Evolutionary conservation across 2,797 vertebrate genomes (phyloP).

Genomic region (Taeniopygia guttata): DNA sequence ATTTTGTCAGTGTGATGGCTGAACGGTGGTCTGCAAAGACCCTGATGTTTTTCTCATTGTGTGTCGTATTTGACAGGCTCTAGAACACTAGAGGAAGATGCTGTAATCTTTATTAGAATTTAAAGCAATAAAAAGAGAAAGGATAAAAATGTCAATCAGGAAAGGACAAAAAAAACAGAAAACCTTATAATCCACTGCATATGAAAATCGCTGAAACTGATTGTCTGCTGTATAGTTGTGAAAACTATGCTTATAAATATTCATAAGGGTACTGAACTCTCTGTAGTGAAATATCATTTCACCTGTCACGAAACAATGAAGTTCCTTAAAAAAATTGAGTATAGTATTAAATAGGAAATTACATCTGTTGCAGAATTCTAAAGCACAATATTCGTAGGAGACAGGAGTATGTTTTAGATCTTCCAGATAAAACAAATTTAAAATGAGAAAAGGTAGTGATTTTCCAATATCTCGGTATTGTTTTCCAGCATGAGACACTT

Average conservation of each 20-base stretch:
- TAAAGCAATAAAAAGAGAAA: not conserved
- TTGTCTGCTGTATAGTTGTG: not conserved
- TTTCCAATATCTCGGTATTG: not conserved
- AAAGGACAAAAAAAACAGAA: not conserved
- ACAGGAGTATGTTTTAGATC: not conserved
- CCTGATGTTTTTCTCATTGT: constrained; percentile 22
- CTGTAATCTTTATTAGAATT: not conserved
- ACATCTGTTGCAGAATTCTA: not conserved
- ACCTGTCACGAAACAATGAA: not conserved
- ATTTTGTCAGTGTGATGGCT: constrained; percentile 71
- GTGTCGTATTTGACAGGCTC: constrained; percentile 49
- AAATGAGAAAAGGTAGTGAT: not conserved
- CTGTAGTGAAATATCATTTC: not conserved
- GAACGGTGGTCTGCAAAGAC: constrained; percentile 57
- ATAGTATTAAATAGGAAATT: not conserved
- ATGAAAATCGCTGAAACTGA: not conserved
- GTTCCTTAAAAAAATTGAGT: not conserved
- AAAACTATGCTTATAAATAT: not conserved
- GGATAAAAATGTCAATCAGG: not conserved
- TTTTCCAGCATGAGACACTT: not conserved
- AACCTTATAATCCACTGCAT: not conserved
- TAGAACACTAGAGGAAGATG: not conserved
- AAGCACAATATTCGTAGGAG: not conserved
- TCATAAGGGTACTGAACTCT: not conserved
- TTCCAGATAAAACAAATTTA: not conserved